Percentiles rank a stretch among this genome's conserved stretches.
These are phyloP conservation scores for Campylorhamphus procurvoides DNA, from an alignment of 2,113 vertebrate species.

Conservation along the genomic window DNA sequence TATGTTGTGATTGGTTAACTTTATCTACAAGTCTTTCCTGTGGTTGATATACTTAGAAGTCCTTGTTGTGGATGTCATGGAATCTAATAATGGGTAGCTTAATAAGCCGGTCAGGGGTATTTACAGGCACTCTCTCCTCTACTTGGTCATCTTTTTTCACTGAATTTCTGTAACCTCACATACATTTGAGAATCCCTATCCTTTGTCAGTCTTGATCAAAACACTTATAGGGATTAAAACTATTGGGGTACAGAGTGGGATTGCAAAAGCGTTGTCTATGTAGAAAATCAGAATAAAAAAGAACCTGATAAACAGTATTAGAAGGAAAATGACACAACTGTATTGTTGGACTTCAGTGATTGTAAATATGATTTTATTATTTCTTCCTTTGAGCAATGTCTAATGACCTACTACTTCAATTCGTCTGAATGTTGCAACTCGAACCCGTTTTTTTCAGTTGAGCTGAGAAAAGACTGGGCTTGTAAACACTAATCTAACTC, in stretches of 20 bases:
- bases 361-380: slow-evolving; percentile 9
- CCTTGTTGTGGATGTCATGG: neutral
- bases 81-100: neutral
- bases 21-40: neutral
- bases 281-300: neutral
- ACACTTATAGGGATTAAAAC: neutral
- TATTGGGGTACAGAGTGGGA: neutral
- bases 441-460: neutral
- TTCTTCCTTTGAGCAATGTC: slow-evolving; percentile 1
- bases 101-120: neutral
- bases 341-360: neutral
- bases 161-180: neutral
- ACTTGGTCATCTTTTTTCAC: neutral
- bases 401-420: neutral
- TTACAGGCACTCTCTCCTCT: neutral
- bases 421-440: neutral
- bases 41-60: neutral
- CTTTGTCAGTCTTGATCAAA: neutral
- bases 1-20: neutral
- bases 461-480: neutral
- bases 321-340: neutral
- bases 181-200: neutral
- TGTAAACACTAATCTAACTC: neutral
- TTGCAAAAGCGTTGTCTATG: neutral
- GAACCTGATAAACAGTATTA: neutral